Conservation (phyloP, 2,113 vertebrate genomes). For the Morone saxatilis region DNA sequence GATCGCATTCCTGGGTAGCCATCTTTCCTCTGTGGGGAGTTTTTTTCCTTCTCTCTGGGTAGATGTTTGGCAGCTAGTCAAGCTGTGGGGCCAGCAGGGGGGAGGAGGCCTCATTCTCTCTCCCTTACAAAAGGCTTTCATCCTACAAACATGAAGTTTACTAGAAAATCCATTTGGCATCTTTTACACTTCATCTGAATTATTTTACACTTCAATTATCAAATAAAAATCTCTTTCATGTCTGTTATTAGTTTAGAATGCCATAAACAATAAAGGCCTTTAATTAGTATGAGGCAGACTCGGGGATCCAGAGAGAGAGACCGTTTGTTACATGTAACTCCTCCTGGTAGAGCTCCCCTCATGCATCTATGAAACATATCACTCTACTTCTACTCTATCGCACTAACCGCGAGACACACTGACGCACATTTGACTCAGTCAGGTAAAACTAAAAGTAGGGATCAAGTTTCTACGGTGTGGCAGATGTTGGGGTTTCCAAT, state of each 20-base stretch:
- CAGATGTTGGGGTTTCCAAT: neutral
- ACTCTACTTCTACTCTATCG: too few relatives aligned
- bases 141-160: constrained; percentile 7
- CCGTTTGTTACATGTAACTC: neutral
- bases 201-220: neutral
- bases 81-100: constrained; percentile 43
- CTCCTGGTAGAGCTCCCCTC: neutral
- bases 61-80: constrained; percentile 47
- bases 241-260: neutral
- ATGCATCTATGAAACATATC: neutral
- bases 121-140: constrained; percentile 39
- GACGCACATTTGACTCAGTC: too few relatives aligned
- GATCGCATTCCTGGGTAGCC: constrained; percentile 31
- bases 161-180: neutral
- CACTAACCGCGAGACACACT: too few relatives aligned
- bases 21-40: neutral
- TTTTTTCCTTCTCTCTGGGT: neutral
- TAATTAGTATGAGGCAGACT: neutral
- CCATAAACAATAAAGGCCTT: neutral
- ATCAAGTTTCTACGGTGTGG: neutral
- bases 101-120: constrained; percentile 41
- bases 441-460: too few relatives aligned
- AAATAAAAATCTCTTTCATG: neutral
- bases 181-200: constrained; percentile 11
- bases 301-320: neutral